A percentile compares a stretch with the other conserved stretches of the same genome.
These are phyloP conservation scores for Sicus ferrugineus DNA, from an alignment of 2,888 invertebrate species.

Conservation along the genomic window DNA sequence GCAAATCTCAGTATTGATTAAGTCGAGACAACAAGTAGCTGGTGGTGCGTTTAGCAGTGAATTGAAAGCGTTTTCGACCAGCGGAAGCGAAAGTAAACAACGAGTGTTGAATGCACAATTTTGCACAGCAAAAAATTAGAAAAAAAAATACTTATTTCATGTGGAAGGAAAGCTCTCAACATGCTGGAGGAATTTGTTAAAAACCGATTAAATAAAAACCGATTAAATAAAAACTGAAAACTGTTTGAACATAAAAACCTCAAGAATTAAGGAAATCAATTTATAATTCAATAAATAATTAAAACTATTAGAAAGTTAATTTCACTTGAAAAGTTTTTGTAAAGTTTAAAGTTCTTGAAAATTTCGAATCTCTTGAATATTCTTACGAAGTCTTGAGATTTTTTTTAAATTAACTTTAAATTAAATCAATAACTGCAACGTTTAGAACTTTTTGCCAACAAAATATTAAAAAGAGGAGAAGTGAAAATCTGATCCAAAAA, in stretches of 20 bases:
- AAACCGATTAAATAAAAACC: too few relatives aligned
- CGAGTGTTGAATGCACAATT: neutral
- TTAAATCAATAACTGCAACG: slow-evolving; percentile 28
- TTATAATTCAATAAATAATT: neutral
- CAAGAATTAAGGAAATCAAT: neutral
- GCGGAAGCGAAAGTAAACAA: neutral
- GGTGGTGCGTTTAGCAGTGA: neutral
- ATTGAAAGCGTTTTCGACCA: neutral
- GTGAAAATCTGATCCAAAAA: too few relatives aligned
- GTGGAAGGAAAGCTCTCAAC: too few relatives aligned
- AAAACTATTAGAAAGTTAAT: neutral
- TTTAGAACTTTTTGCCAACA: neutral
- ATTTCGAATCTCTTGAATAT: neutral
- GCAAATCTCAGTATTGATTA: neutral
- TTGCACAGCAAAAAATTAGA: neutral
- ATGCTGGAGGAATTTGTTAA: too few relatives aligned
- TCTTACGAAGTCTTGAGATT: neutral
- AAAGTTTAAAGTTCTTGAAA: slow-evolving; percentile 14
- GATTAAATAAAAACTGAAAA: too few relatives aligned
- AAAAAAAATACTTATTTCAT: neutral
- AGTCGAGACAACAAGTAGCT: neutral
- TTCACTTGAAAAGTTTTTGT: neutral
- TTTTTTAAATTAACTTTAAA: slow-evolving; percentile 13
- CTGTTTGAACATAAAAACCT: too few relatives aligned
- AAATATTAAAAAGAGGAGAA: neutral